Conservation (phyloP, 2,113 vertebrate genomes). For the Sinocyclocheilus anshuiensis region DNA sequence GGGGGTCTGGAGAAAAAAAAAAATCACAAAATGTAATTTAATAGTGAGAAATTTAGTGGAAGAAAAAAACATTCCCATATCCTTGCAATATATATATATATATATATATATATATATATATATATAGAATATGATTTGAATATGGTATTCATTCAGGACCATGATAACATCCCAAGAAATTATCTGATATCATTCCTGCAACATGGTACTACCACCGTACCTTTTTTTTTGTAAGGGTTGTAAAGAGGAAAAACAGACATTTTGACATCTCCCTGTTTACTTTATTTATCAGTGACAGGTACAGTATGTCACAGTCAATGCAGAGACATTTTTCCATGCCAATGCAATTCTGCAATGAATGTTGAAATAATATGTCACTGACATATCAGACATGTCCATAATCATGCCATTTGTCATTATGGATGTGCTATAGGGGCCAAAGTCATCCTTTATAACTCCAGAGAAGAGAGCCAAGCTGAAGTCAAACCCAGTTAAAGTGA, state of each 20-base stretch:
- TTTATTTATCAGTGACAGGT: not conserved
- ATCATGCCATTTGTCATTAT: not conserved
- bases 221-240: not conserved
- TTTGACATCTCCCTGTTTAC: not conserved
- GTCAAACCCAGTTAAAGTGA: conserved; percentile 94
- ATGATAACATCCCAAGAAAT: not conserved
- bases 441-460: conserved; percentile 94
- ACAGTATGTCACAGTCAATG: not conserved
- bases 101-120: no score
- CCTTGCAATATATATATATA: no score
- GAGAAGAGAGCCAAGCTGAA: conserved; percentile 94
- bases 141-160: not conserved
- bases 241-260: not conserved
- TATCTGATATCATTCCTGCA: not conserved
- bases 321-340: not conserved
- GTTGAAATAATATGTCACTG: not conserved
- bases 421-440: conserved; percentile 82
- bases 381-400: not conserved
- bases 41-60: no score
- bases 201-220: not conserved
- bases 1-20: no score
- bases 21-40: no score
- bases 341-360: not conserved
- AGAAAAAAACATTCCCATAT: no score
- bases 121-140: no score